Conservation (phyloP, 1,140 invertebrate species). For the Aphidius ervi region DNA sequence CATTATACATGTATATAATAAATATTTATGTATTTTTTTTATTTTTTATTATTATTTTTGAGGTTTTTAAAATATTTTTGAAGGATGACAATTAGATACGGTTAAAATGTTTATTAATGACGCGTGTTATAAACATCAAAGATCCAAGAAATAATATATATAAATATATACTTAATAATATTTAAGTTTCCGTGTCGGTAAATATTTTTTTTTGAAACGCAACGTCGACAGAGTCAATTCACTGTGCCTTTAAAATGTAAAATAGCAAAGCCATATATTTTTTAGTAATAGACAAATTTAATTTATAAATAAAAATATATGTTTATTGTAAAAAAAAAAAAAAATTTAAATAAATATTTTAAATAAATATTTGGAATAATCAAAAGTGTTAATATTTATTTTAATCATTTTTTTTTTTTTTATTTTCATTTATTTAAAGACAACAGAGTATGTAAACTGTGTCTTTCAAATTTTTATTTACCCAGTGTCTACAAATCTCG, state of each 20-base stretch:
- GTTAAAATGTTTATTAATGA: slow-evolving; percentile 35
- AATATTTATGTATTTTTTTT: neutral
- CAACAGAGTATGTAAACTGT: neutral
- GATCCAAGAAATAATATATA: slow-evolving; percentile 20
- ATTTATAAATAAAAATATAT: too few species aligned
- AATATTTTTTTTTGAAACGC: neutral
- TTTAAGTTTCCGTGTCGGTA: neutral
- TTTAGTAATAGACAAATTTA: neutral
- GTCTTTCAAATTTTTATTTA: slow-evolving; percentile 34
- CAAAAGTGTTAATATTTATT: neutral
- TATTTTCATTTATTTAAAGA: neutral
- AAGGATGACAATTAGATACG: slow-evolving; percentile 39
- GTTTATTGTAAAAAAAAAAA: slow-evolving; percentile 1
- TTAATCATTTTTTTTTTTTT: neutral
- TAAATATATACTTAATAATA: slow-evolving; percentile 4
- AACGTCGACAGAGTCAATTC: slow-evolving; percentile 19
- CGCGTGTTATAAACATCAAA: slow-evolving; percentile 36
- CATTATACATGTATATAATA: neutral
- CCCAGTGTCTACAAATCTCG: slow-evolving; percentile 42
- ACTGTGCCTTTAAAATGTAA: slow-evolving; percentile 9
- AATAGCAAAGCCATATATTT: slow-evolving; percentile 1
- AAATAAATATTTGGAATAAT: neutral
- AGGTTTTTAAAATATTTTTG: slow-evolving; percentile 23
- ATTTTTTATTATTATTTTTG: too few species aligned
- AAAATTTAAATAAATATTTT: too few species aligned